A percentile compares a stretch with the other conserved stretches of the same genome.
Conservation (phyloP, 2,888 invertebrate genomes). For the Drosophila niveifrons region DNA sequence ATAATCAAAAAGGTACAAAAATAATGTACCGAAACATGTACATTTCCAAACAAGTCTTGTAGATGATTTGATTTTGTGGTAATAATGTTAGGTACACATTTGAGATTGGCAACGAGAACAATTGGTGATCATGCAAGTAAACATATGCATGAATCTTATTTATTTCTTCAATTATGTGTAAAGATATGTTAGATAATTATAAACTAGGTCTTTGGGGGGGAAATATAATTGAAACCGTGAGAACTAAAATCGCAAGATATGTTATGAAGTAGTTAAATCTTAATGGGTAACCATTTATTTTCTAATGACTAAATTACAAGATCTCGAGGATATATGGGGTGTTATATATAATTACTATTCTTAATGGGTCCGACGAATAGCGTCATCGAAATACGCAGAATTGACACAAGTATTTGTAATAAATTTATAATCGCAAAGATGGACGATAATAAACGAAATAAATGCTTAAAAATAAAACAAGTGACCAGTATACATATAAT, state of each 20-base stretch:
- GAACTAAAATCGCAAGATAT: not conserved
- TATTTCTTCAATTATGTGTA: not conserved
- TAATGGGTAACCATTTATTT: not conserved
- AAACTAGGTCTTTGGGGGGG: not conserved
- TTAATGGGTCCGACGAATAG: conserved; percentile 2
- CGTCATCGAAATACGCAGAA: conserved; percentile 42
- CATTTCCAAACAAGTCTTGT: conserved; percentile 15
- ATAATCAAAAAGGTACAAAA: conserved; percentile 20
- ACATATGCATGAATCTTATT: not conserved
- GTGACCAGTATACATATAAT: conserved; percentile 31
- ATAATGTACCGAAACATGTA: conserved; percentile 42
- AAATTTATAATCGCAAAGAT: conserved; percentile 49
- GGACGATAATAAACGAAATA: conserved; percentile 47
- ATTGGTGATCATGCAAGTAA: not conserved
- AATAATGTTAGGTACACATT: not conserved
- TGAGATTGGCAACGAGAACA: not conserved
- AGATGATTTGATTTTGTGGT: conserved; percentile 18
- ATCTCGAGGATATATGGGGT: conserved; percentile 4
- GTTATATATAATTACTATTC: not conserved
- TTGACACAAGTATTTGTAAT: conserved; percentile 44
- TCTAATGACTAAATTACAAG: not conserved
- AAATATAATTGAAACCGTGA: conserved; percentile 3
- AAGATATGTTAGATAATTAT: conserved; percentile 12
- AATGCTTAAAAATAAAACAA: conserved; percentile 64
- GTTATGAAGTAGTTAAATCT: not conserved